phyloP scores from a whole-genome alignment of 2,113 vertebrate species.

The Strix aluco region DNA sequence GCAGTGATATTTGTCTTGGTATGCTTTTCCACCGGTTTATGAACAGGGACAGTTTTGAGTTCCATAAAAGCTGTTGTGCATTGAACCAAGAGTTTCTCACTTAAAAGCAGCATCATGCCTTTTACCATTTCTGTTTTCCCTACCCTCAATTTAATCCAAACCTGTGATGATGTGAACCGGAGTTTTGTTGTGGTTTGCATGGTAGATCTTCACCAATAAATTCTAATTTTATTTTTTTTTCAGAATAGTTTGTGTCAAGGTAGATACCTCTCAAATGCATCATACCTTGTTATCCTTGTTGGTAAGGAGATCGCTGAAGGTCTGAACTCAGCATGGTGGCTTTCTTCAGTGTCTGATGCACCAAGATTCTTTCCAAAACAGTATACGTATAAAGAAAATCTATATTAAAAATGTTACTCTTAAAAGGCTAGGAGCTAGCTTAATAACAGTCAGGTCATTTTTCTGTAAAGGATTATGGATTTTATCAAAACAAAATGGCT shows the following conservation, averaged over 20 bases:
- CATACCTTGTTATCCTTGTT: neutral
- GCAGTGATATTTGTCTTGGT: neutral
- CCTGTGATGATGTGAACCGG: neutral
- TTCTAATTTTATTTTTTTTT: neutral
- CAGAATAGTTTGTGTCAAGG: neutral
- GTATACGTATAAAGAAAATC: neutral
- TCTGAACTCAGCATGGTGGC: neutral
- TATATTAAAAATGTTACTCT: neutral
- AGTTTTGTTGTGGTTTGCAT: neutral
- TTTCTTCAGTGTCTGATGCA: neutral
- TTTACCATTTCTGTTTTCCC: neutral
- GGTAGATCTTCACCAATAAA: neutral
- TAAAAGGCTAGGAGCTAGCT: neutral
- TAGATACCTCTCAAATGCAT: neutral
- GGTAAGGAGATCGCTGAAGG: neutral
- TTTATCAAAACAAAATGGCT: conserved; percentile 5
- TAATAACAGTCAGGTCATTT: neutral
- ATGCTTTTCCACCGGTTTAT: neutral
- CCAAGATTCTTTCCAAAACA: neutral
- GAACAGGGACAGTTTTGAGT: neutral
- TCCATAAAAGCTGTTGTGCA: neutral
- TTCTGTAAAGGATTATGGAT: conserved; percentile 1
- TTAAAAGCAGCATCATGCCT: neutral
- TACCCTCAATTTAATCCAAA: neutral
- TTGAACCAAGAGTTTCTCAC: neutral